Percentiles rank a stretch among this genome's conserved stretches.
Evolutionary conservation across 1,140 invertebrate genomes (phyloP).

Genomic region (Zaprionus ornatus): DNA sequence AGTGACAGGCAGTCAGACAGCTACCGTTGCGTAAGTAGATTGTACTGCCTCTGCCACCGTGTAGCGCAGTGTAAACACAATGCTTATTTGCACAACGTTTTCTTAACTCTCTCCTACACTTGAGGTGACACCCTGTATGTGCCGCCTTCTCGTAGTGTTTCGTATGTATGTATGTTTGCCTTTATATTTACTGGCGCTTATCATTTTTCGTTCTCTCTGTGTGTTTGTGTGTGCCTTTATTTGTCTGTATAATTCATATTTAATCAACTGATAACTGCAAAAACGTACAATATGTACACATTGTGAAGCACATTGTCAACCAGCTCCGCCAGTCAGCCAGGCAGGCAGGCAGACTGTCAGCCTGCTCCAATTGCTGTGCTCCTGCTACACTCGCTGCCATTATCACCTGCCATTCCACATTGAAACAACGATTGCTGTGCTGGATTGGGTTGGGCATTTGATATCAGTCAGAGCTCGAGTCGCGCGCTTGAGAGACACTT

Average conservation of each 20-base stretch:
- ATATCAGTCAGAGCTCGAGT: constrained; percentile 23
- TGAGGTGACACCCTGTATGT: constrained; percentile 57
- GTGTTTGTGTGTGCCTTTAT: constrained; percentile 43
- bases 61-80: background rate
- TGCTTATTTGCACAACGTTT: background rate
- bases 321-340: background rate
- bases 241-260: constrained; percentile 76
- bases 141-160: background rate
- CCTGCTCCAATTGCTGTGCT: constrained; percentile 72
- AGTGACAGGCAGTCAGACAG: background rate
- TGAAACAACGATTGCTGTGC: background rate
- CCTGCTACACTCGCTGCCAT: constrained; percentile 65
- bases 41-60: background rate
- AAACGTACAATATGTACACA: constrained; percentile 48
- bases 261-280: constrained; percentile 77
- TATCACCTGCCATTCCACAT: constrained; percentile 65
- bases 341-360: background rate
- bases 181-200: constrained; percentile 61
- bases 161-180: constrained; percentile 14
- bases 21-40: background rate
- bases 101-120: background rate
- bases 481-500: constrained; percentile 18
- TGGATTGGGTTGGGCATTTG: constrained; percentile 10
- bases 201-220: constrained; percentile 53
- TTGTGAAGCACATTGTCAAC: constrained; percentile 32